A percentile compares a stretch with the other conserved stretches of the same genome.
Conservation (phyloP, 2,113 vertebrate genomes). For the Pollimyrus isidori region DNA sequence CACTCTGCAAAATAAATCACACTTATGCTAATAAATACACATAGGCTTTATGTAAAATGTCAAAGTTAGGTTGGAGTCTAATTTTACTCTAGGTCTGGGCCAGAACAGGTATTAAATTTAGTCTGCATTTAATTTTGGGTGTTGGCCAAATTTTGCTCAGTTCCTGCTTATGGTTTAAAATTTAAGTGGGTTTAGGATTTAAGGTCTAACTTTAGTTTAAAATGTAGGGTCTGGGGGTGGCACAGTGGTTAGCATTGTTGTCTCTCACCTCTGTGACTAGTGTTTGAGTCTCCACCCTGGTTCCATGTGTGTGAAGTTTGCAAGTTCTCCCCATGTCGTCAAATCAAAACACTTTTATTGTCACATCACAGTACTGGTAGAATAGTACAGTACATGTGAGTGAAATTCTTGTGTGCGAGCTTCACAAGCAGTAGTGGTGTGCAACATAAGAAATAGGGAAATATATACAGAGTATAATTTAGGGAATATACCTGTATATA, state of each 20-base stretch:
- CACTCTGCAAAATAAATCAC: neutral
- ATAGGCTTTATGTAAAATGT: neutral
- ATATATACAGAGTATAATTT: no score
- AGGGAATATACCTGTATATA: no score
- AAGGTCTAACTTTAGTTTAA: neutral
- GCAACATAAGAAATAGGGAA: no score
- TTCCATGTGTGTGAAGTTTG: neutral
- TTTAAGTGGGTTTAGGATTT: neutral
- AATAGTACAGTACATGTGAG: no score
- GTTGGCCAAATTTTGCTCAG: neutral
- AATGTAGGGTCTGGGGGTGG: neutral
- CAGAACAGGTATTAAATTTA: neutral
- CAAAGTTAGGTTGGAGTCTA: neutral
- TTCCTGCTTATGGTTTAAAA: neutral
- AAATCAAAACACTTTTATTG: no score
- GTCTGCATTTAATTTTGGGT: neutral
- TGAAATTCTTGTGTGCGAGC: no score
- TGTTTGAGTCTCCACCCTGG: neutral
- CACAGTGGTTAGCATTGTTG: neutral
- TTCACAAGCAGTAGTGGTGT: no score
- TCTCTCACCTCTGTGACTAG: neutral
- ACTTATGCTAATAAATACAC: neutral
- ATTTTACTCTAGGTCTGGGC: neutral
- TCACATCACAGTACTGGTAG: no score
- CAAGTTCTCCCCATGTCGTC: neutral